Conservation (phyloP, 2,113 vertebrate species). For the Brachyistius frenatus region DNA sequence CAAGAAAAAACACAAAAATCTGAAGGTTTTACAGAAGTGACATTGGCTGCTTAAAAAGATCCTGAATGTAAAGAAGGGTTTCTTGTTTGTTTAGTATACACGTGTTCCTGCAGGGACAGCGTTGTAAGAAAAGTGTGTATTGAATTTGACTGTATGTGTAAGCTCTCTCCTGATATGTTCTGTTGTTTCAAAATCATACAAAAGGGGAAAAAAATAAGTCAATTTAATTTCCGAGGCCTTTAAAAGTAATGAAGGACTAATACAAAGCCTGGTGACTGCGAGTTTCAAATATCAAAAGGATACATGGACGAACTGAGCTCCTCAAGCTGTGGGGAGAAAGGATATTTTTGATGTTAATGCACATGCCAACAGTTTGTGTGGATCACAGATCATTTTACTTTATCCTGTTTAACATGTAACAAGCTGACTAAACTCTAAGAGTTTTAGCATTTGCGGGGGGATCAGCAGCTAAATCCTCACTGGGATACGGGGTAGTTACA, state of each 20-base stretch:
- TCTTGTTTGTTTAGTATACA: no score
- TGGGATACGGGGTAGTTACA: neutral
- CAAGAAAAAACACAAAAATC: constrained; percentile 75
- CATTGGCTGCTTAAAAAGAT: no score
- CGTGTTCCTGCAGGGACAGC: no score
- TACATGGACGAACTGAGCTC: constrained; percentile 99
- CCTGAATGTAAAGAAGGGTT: no score
- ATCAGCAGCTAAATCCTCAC: constrained; percentile 26
- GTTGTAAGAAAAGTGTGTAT: no score
- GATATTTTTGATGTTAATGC: neutral
- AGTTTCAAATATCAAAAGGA: constrained; percentile 85
- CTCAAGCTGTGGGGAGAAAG: constrained; percentile 89
- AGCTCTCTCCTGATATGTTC: no score
- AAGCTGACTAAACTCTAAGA: constrained; percentile 31
- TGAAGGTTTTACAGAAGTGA: neutral
- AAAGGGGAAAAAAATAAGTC: no score
- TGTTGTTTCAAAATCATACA: no score
- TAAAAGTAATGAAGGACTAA: no score
- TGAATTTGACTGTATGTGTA: no score
- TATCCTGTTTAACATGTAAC: neutral
- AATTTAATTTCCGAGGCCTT: neutral
- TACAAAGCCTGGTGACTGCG: no score
- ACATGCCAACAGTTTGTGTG: neutral
- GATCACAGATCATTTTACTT: neutral
- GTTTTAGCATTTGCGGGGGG: constrained; percentile 2